These are phyloP conservation scores for Phyllopteryx taeniolatus DNA, from an alignment of 2,113 vertebrate genomes.

Conservation along the genomic window DNA sequence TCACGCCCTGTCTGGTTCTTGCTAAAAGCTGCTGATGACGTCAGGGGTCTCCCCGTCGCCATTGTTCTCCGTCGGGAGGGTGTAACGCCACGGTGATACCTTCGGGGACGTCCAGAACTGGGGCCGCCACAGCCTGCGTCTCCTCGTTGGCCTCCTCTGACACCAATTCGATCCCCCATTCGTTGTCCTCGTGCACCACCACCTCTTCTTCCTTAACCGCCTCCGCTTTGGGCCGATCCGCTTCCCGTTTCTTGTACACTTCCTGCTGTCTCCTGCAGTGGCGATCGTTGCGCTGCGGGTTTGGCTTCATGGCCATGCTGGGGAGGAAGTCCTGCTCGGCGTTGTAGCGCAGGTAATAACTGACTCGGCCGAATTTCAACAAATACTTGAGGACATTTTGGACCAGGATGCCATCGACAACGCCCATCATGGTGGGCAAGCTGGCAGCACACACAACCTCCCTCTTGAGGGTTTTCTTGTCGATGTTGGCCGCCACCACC, in stretches of 20 bases:
- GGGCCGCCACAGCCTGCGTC: slow-evolving; percentile 81
- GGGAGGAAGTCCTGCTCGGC: slow-evolving; percentile 98
- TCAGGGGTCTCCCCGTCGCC: slow-evolving; percentile 63
- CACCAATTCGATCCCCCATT: slow-evolving; percentile 94
- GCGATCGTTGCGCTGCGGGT: slow-evolving; percentile 85
- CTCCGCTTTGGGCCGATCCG: slow-evolving; percentile 75
- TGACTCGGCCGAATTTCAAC: slow-evolving; percentile 90
- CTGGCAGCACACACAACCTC: slow-evolving; percentile 97
- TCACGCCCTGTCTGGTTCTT: too few relatives aligned
- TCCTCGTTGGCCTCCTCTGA: slow-evolving; percentile 88
- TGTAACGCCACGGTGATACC: slow-evolving; percentile 94
- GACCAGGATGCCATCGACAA: slow-evolving; percentile 94
- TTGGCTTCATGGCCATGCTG: slow-evolving; percentile 93
- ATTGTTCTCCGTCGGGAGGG: slow-evolving; percentile 78
- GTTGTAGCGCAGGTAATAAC: slow-evolving; percentile 95
- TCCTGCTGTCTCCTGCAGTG: slow-evolving; percentile 87
- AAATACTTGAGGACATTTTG: slow-evolving; percentile 97
- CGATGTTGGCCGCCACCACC: slow-evolving; percentile 93
- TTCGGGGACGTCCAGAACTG: slow-evolving; percentile 83
- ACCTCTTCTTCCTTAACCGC: slow-evolving; percentile 69
- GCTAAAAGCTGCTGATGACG: too few relatives aligned
- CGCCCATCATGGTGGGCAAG: slow-evolving; percentile 95
- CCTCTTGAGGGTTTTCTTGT: slow-evolving; percentile 92
- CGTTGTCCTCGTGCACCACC: slow-evolving; percentile 89
- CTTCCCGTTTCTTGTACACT: slow-evolving; percentile 81